phyloP scores from a whole-genome alignment of 2,888 invertebrate species.

The Stenoptilia bipunctidactyla region DNA sequence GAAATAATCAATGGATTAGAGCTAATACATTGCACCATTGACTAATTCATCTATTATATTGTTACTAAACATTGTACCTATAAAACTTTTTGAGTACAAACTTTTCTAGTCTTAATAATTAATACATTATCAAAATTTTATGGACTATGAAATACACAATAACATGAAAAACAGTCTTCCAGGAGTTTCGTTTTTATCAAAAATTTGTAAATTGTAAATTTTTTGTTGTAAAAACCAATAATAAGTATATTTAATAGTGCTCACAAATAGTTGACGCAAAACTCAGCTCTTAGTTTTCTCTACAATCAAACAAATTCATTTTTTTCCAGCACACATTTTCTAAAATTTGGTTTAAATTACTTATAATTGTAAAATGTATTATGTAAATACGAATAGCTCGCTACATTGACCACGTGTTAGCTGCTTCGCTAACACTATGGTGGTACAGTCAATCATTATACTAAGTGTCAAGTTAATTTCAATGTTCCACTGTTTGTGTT shows the following conservation, averaged over 20 bases:
- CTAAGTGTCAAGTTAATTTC: too few relatives aligned
- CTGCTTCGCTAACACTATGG: too few relatives aligned
- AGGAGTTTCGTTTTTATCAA: constrained; percentile 54
- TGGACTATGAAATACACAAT: constrained; percentile 59
- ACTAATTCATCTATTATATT: constrained; percentile 12
- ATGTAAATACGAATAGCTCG: too few relatives aligned
- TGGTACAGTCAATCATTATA: background rate
- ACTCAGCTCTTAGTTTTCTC: too few relatives aligned
- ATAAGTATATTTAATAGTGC: constrained; percentile 44
- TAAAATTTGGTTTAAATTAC: too few relatives aligned
- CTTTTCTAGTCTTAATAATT: constrained; percentile 49
- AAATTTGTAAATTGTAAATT: constrained; percentile 66
- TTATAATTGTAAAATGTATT: too few relatives aligned
- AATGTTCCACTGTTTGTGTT: too few relatives aligned
- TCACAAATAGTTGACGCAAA: background rate
- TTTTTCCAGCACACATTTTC: too few relatives aligned
- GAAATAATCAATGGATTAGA: constrained; percentile 13
- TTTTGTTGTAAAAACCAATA: constrained; percentile 51
- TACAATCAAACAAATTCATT: too few relatives aligned
- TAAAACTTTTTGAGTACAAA: constrained; percentile 39
- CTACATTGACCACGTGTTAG: too few relatives aligned
- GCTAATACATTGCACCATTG: constrained; percentile 3
- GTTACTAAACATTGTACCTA: constrained; percentile 16
- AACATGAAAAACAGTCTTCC: constrained; percentile 67
- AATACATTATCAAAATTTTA: constrained; percentile 63